phyloP scores from a whole-genome alignment of 2,113 vertebrate genomes.

The Pteropus alecto region DNA sequence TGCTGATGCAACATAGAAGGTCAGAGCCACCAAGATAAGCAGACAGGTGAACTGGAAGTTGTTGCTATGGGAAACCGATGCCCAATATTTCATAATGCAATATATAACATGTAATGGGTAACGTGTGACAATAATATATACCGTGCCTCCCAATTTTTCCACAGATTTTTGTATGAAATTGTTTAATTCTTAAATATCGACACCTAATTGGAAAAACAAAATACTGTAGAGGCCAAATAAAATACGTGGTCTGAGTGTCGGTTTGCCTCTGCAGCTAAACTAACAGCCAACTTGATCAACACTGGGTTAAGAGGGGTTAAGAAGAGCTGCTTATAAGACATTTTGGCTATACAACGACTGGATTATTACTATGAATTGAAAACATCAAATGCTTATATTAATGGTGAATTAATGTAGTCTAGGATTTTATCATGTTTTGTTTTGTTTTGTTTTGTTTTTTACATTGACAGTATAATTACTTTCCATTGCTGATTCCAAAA shows the following conservation, averaged over 20 bases:
- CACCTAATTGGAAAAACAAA: not conserved
- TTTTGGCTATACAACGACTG: not conserved
- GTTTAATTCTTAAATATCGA: not conserved
- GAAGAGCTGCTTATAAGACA: not conserved
- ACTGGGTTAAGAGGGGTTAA: accelerated
- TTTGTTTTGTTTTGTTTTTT: not conserved
- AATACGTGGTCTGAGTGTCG: not conserved
- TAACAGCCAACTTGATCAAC: not conserved
- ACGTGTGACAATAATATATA: not conserved
- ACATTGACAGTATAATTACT: not conserved
- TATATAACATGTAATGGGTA: not conserved
- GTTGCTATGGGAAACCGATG: not conserved
- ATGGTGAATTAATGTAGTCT: not conserved
- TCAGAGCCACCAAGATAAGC: not conserved
- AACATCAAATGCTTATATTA: not conserved
- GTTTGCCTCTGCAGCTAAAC: not conserved
- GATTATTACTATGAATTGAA: not conserved
- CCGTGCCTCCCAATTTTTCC: not conserved
- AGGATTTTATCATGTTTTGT: not conserved
- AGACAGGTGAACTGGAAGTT: not conserved
- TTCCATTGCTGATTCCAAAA: not conserved
- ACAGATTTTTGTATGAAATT: not conserved
- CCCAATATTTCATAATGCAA: not conserved
- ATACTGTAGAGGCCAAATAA: not conserved
- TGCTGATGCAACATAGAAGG: not conserved